These are phyloP conservation scores for Eclectus roratus DNA, from an alignment of 2,113 vertebrate genomes.

Conservation along the genomic window DNA sequence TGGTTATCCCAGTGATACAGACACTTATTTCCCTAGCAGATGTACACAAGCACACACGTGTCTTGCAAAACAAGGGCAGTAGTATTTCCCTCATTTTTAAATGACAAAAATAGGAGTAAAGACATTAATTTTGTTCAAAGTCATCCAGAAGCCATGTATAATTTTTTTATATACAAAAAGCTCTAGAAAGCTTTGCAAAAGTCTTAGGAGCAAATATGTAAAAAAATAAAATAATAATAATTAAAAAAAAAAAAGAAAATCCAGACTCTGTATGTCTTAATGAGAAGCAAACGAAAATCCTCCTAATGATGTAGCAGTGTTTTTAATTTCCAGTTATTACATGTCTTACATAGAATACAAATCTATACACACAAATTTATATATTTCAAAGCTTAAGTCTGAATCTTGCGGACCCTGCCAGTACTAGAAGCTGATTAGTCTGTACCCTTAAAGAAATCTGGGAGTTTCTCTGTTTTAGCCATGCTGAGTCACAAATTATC, in stretches of 20 bases:
- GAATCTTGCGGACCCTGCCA: not conserved
- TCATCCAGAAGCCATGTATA: not conserved
- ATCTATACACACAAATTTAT: accelerated
- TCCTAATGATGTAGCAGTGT: not conserved
- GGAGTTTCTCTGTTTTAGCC: not conserved
- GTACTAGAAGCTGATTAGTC: not conserved
- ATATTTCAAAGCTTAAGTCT: not conserved
- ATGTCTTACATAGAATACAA: not conserved
- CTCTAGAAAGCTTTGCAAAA: not conserved
- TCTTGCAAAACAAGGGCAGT: not conserved
- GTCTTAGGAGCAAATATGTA: not conserved
- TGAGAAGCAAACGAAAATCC: not conserved
- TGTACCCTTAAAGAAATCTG: not conserved
- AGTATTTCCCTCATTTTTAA: not conserved
- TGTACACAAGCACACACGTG: accelerated
- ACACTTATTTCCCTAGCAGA: not conserved
- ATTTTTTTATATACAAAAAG: not conserved
- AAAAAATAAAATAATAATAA: too few relatives aligned
- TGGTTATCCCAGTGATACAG: not conserved
- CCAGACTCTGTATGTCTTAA: not conserved
- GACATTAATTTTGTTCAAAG: not conserved
- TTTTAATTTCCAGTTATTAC: not conserved
- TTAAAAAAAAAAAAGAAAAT: not conserved
- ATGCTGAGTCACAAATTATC: not conserved
- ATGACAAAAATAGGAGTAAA: not conserved